Evolutionary conservation across 1,140 invertebrate genomes (phyloP).

Genomic region (Drosophila sechellia): DNA sequence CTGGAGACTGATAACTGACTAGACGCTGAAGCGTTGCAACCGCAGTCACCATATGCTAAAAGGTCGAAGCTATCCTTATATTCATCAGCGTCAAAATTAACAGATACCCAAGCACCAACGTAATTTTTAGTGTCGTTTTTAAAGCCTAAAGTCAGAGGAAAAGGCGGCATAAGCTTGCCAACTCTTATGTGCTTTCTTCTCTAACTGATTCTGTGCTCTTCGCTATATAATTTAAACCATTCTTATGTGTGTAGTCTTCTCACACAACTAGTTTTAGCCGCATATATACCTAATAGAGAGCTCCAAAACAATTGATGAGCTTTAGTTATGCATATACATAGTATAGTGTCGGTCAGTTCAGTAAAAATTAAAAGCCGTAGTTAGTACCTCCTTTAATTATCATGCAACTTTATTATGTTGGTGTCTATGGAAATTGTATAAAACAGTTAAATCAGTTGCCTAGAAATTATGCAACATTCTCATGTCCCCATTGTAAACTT

Average conservation of each 20-base stretch:
- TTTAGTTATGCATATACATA: slow-evolving; percentile 56
- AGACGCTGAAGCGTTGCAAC: slow-evolving; percentile 55
- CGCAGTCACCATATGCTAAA: slow-evolving; percentile 64
- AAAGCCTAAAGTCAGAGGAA: slow-evolving; percentile 33
- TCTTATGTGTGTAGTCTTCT: slow-evolving; percentile 32
- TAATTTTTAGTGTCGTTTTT: slow-evolving; percentile 82
- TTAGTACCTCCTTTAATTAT: slow-evolving; percentile 16
- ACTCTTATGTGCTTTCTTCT: slow-evolving; percentile 35
- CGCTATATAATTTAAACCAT: slow-evolving; percentile 47
- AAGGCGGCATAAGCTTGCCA: slow-evolving; percentile 3
- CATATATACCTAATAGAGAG: slow-evolving; percentile 54
- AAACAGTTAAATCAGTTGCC: slow-evolving; percentile 24
- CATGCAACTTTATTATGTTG: slow-evolving; percentile 18
- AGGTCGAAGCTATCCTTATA: slow-evolving; percentile 44
- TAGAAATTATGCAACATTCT: slow-evolving; percentile 40
- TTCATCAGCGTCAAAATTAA: slow-evolving; percentile 38
- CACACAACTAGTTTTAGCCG: slow-evolving; percentile 36
- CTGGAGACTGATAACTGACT: slow-evolving; percentile 80
- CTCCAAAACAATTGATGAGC: slow-evolving; percentile 39
- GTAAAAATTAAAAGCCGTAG: slow-evolving; percentile 23
- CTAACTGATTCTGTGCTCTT: slow-evolving; percentile 23
- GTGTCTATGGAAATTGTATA: slow-evolving; percentile 48
- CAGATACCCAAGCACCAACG: slow-evolving; percentile 63
- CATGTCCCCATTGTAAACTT: slow-evolving; percentile 55
- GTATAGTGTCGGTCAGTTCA: slow-evolving; percentile 31